Conservation (phyloP, 2,888 invertebrate species). For the Abscondita cerata region DNA sequence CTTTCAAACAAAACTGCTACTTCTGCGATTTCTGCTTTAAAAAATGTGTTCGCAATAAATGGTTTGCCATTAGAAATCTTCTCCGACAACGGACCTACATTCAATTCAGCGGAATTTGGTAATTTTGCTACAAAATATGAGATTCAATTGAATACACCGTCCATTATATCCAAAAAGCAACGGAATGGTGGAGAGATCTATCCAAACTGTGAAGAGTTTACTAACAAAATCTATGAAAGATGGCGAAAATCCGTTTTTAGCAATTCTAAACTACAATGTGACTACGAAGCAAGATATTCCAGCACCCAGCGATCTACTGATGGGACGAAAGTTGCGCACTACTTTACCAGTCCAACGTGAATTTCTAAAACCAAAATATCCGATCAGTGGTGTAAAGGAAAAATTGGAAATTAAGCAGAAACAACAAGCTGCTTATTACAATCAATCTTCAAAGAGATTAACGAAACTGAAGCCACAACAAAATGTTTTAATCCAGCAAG, state of each 20-base stretch:
- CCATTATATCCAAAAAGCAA: too few species aligned
- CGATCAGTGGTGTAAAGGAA: too few species aligned
- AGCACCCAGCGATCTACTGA: too few species aligned
- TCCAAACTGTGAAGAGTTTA: neutral
- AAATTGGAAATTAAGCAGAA: too few species aligned
- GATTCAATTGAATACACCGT: neutral
- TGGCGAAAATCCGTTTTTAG: neutral
- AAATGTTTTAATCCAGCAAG: too few species aligned
- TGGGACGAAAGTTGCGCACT: too few species aligned
- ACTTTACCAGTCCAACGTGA: too few species aligned
- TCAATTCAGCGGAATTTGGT: neutral
- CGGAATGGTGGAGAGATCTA: neutral
- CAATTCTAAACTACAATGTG: neutral
- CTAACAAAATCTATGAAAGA: neutral
- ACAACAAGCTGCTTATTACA: too few species aligned
- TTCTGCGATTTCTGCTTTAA: conserved; percentile 10
- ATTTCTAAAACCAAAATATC: too few species aligned
- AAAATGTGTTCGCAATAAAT: conserved; percentile 14
- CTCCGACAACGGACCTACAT: too few species aligned
- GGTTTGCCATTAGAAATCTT: conserved; percentile 21
- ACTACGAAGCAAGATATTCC: neutral
- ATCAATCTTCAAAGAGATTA: too few species aligned
- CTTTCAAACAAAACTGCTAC: conserved; percentile 12
- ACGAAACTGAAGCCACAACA: too few species aligned
- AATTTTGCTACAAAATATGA: neutral